Evolutionary conservation across 2,113 vertebrate species (phyloP).

Genomic region (Xiphophorus hellerii): DNA sequence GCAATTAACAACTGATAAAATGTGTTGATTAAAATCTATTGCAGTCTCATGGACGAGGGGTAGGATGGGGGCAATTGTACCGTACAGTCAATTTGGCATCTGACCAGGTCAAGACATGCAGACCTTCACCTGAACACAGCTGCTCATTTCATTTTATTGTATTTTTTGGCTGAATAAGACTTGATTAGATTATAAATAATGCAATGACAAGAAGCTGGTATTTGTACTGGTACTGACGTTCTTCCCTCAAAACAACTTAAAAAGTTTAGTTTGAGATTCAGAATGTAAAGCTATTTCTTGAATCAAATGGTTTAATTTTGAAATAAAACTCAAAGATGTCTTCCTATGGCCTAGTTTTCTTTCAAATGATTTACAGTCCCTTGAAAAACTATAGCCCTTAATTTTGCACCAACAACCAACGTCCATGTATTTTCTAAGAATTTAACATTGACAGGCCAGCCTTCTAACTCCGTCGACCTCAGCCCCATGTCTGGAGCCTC

Average conservation of each 20-base stretch:
- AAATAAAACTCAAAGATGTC: not conserved
- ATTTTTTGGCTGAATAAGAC: not conserved
- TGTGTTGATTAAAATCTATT: constrained; percentile 87
- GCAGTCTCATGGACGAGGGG: constrained; percentile 64
- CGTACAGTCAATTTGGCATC: constrained; percentile 65
- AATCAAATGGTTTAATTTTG: not conserved
- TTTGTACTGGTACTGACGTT: no score
- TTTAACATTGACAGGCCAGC: not conserved
- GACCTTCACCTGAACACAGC: constrained; percentile 70
- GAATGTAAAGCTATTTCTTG: not conserved
- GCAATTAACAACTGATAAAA: constrained; percentile 86
- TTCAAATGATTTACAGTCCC: no score
- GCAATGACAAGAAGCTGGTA: no score
- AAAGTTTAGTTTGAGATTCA: not conserved
- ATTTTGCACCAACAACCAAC: not conserved
- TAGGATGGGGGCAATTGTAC: constrained; percentile 51
- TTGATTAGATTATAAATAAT: no score
- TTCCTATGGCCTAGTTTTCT: no score
- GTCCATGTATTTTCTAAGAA: not conserved
- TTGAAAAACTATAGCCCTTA: no score
- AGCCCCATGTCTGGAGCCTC: no score
- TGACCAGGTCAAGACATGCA: constrained; percentile 55
- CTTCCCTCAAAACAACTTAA: not conserved
- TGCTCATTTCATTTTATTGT: constrained; percentile 35
- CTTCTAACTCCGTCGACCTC: no score